A percentile compares a stretch with the other conserved stretches of the same genome.
Conservation (phyloP, 2,113 vertebrate genomes). For the Bungarus multicinctus region DNA sequence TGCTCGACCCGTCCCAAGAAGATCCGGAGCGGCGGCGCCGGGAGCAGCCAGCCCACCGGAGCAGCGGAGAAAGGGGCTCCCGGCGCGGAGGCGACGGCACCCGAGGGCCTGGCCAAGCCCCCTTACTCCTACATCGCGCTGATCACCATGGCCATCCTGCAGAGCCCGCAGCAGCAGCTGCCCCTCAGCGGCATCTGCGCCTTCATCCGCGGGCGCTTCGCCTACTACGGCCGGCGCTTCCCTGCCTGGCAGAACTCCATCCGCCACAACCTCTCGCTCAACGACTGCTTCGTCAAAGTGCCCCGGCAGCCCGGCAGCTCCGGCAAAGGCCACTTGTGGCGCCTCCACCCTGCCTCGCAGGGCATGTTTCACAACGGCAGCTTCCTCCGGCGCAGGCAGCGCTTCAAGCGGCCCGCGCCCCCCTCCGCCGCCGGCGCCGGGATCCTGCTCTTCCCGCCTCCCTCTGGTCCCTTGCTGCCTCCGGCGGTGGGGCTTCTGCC, state of each 20-base stretch:
- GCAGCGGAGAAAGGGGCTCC: background rate
- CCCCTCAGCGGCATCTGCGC: slow-evolving; percentile 89
- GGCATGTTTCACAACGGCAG: slow-evolving; percentile 94
- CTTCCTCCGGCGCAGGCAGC: slow-evolving; percentile 85
- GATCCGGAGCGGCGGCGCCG: background rate
- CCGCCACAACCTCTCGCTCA: slow-evolving; percentile 93
- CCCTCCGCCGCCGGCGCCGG: background rate
- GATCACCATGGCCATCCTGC: slow-evolving; percentile 91
- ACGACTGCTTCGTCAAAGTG: slow-evolving; percentile 96
- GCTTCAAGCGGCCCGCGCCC: slow-evolving; percentile 77
- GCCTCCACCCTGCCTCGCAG: slow-evolving; percentile 85
- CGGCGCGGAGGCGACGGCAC: background rate
- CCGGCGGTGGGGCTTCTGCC: background rate
- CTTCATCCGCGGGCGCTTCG: slow-evolving; percentile 89
- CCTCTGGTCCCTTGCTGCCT: background rate
- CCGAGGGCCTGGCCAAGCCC: slow-evolving; percentile 71
- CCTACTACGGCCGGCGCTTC: slow-evolving; percentile 85
- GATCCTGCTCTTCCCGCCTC: background rate
- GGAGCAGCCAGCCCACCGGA: slow-evolving; percentile 37
- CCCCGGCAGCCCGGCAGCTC: slow-evolving; percentile 91
- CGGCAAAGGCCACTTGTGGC: slow-evolving; percentile 97
- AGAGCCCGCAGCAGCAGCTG: slow-evolving; percentile 84
- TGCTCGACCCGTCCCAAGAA: background rate
- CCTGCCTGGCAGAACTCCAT: slow-evolving; percentile 96
- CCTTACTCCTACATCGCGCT: slow-evolving; percentile 91